A percentile compares a stretch with the other conserved stretches of the same genome.
phyloP scores from a whole-genome alignment of 2,888 invertebrate species.

The Sarcophaga carnaria region DNA sequence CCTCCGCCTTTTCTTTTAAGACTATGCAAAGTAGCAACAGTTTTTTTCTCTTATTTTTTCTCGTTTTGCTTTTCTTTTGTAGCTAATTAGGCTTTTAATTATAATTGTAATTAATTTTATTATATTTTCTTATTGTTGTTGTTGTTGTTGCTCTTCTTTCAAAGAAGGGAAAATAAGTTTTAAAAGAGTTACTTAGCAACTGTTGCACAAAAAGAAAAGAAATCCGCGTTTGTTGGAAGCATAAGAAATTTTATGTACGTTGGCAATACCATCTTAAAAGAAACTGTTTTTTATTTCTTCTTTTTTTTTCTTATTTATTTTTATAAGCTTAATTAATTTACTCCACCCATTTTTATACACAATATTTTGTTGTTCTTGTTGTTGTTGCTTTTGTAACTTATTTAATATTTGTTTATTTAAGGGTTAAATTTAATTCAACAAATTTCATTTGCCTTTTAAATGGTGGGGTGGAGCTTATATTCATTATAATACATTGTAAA shows the following conservation, averaged over 20 bases:
- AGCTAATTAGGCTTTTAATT: constrained; percentile 81
- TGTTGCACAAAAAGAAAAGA: not conserved
- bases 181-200: constrained; percentile 32
- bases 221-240: not conserved
- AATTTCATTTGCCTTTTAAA: constrained; percentile 44
- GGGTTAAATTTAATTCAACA: constrained; percentile 54
- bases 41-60: constrained; percentile 41
- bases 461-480: constrained; percentile 55
- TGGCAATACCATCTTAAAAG: constrained; percentile 23
- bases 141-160: constrained; percentile 39
- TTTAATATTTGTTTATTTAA: constrained; percentile 56
- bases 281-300: not conserved
- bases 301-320: constrained; percentile 38
- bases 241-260: not conserved
- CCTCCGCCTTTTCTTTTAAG: constrained; percentile 24
- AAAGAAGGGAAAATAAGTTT: constrained; percentile 8
- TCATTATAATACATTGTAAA: not conserved
- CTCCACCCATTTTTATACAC: constrained; percentile 64
- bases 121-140: constrained; percentile 39
- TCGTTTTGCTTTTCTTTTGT: constrained; percentile 45
- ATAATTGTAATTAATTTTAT: constrained; percentile 80
- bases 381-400: constrained; percentile 25
- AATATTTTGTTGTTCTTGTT: constrained; percentile 23
- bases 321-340: constrained; percentile 59
- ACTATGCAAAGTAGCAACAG: constrained; percentile 63